Evolutionary conservation across 2,113 vertebrate species (phyloP), one percentile per base, ranked within the genome.

Genomic region (Phycodurus eques): DNA sequence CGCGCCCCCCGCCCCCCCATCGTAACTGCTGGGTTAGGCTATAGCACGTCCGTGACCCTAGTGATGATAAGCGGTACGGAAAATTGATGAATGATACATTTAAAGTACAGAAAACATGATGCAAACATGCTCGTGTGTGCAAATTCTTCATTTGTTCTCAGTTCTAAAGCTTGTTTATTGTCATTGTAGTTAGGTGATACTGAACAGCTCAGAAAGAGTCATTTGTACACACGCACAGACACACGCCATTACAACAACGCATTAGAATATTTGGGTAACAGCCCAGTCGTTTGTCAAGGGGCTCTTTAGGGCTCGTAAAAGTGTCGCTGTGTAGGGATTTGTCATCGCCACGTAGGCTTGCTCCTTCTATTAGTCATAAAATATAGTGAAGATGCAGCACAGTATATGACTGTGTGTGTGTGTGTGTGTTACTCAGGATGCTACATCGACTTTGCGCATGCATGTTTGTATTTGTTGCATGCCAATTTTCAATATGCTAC

Each of bases 261-360:
- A 94, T 95, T 96, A 94, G 92, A 92, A 93, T 92, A 93, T 92
- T 91, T 93, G 92, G 93, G 96, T 96, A 96, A 94, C 94, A 91
- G 94, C 94, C 93, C 76, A 47, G 84, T 83, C 74, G 76, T 91
- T 90, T 89, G 81, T 93, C 91, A 93, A 91, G 91, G 92, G 91
- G 94, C 93, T 96, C 94, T 96, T 95, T 95, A 96, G 93, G 90
- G 93, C 95, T 94, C 93, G 79, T 98, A 97, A 98, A 98, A 91
- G 91, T 95, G 95, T 94, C 95, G 88, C 80, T 87, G 90, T 85
- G 88, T 88, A 86, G 93, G 93, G 93, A 95, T 95, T 94, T 94
- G 94, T 96, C 94, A 95, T 88, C 89, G 88, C 63, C 93, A 94
- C 94, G 93, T 94, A 94, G 90, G 89, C 92, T 90, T 87, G 89